Evolutionary conservation across 2,797 vertebrate genomes (phyloP).

Genomic region (Pantherophis vulpinus): DNA sequence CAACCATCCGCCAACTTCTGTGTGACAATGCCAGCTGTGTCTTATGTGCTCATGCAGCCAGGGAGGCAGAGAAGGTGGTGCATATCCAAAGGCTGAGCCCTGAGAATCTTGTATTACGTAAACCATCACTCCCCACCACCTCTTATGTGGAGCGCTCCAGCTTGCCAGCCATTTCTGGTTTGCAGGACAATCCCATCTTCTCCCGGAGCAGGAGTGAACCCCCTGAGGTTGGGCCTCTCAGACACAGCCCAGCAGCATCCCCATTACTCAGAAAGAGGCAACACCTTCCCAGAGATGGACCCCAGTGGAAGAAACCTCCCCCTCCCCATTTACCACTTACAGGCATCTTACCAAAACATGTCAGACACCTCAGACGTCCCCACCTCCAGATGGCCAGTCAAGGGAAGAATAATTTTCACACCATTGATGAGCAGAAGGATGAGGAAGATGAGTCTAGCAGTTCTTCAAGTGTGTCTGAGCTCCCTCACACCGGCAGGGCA

Average conservation of each 20-base stretch:
- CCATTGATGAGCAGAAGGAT: no score
- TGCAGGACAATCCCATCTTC: background rate
- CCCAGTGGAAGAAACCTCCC: no score
- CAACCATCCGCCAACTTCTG: conserved; percentile 38
- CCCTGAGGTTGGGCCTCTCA: background rate
- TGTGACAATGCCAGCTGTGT: conserved; percentile 45
- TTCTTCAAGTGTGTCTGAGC: background rate
- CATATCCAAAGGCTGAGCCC: background rate
- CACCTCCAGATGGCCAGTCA: fast-evolving
- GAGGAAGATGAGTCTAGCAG: background rate
- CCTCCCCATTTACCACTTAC: background rate
- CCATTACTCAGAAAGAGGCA: background rate
- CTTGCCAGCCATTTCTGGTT: background rate
- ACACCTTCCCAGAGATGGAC: fast-evolving
- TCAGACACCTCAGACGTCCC: fast-evolving
- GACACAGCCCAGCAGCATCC: background rate
- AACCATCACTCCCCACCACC: background rate
- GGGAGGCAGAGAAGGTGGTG: conserved; percentile 34
- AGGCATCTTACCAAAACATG: no score
- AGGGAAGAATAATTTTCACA: background rate
- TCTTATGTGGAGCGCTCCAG: background rate
- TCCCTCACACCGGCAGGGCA: no score
- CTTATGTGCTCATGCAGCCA: conserved; percentile 28
- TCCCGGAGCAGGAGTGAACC: background rate
- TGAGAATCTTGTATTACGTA: background rate